These are phyloP conservation scores for Trichopoda pennipes DNA, from an alignment of 2,888 invertebrate species.

Conservation along the genomic window DNA sequence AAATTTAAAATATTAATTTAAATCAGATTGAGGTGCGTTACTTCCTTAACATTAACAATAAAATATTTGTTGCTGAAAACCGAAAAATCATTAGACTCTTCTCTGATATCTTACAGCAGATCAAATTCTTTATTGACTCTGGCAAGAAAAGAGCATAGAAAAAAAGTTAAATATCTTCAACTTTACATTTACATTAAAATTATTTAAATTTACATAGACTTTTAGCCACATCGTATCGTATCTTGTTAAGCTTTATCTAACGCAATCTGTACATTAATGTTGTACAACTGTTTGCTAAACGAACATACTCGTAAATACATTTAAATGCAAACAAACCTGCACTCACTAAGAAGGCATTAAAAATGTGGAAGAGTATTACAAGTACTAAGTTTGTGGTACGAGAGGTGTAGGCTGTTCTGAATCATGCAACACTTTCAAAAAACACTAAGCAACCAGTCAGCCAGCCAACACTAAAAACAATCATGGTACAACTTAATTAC, in stretches of 20 bases:
- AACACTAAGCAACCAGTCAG: slow-evolving; percentile 28
- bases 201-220: slow-evolving; percentile 66
- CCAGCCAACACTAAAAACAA: slow-evolving; percentile 20
- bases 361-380: background rate
- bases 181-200: slow-evolving; percentile 66
- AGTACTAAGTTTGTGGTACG: background rate
- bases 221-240: slow-evolving; percentile 62
- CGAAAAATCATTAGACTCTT: too few relatives aligned
- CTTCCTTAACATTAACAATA: too few relatives aligned
- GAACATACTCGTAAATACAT: background rate
- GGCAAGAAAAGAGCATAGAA: slow-evolving; percentile 25
- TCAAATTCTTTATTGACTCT: slow-evolving; percentile 29
- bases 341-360: slow-evolving; percentile 19
- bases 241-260: slow-evolving; percentile 63
- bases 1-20: too few relatives aligned
- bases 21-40: too few relatives aligned
- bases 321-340: slow-evolving; percentile 7
- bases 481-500: slow-evolving; percentile 60
- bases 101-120: too few relatives aligned
- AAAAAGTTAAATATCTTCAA: slow-evolving; percentile 33
- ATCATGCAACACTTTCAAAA: slow-evolving; percentile 61
- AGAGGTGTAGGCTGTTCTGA: slow-evolving; percentile 53
- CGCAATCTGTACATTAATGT: slow-evolving; percentile 64
- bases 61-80: too few relatives aligned
- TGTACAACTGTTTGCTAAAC: slow-evolving; percentile 40